Evolutionary conservation across 2,888 invertebrate genomes (phyloP), one percentile per base, ranked within the genome.

Genomic region (Phengaris arion): DNA sequence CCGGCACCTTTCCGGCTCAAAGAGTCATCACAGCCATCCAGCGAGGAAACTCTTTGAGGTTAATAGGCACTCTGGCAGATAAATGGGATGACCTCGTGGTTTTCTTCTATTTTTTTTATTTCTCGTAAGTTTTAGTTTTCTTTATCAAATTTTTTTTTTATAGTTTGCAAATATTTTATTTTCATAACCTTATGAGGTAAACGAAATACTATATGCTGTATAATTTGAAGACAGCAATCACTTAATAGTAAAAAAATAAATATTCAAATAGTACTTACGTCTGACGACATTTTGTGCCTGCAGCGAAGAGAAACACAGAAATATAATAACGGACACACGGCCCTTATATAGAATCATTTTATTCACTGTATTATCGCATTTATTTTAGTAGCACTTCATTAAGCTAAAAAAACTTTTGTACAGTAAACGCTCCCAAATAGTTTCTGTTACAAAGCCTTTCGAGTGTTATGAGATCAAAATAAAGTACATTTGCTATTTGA

Each of bases 341-440:
- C 87, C 85, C 80, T 80, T 85, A 78, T 83, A 79, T 81, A 81
- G 82, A 81, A 78, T 86, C 90, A 90, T 90, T 81, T 81, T 86
- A 81, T 79, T 79, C 75, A 77, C 79, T 77, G 55, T 75, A 57
- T 22, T 78, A 76, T 78, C 64, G 75, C 82, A 82, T 82, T 82
- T 80, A 82, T 75, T 77, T 78, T 74, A 77, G 69, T 6, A 69
- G 48, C 69, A 15, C 69, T n/a, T 46, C 10, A 52, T 54, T 9
- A 52, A 54, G 72, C 52, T 22, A 54, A 12, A 35, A 70, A 72
- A 1, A 9, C 10, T 54, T 54, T 72, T 35, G 35, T 72, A 79
- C 77, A 80, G 76, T 78, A 73, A 51, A 15, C 10, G 6, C 51
- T 51, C 12, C n/a, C 3, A 51, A 70, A 51, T 48, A 51, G 70